Evolutionary conservation across 2,113 vertebrate genomes (phyloP), one percentile per base, ranked within the genome.

Genomic region (Chionis minor): DNA sequence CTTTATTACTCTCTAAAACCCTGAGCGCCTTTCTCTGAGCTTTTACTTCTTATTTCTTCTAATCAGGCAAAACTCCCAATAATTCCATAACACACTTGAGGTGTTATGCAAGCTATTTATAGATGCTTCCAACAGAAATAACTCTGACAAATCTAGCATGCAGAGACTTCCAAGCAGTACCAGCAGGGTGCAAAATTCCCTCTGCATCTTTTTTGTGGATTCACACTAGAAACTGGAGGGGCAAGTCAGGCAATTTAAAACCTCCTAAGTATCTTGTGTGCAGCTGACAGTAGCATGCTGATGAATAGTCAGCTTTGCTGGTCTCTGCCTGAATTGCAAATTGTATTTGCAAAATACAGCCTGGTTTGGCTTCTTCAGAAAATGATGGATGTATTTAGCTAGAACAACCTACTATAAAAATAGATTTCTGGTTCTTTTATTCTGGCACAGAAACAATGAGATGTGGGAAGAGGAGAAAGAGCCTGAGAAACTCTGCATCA

Each of bases 81-180:
- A 95, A 93, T 95, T 91, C 78, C 3, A 2, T 58, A 65, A 49
- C 13, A 8, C 73, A 77, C 66, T 93, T 44, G 74, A 91, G 90
- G 88, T 10, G 1, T 91, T 96, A 91, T 73, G 58, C 74, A 79
- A 86, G 44, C 40, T 96, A 96, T 96, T 93, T 91, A 93, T 95
- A 90, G 87, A 54, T 35, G 49, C 27, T 87, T 95, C 85, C 80
- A 95, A 82, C 90, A 93, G 85, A 96, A 97, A 94, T 97, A 96
- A 88, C 92, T 91, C 85, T 62, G 87, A 92, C 81, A 90, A 80
- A 92, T 92, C 27, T 54, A 54, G 17, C 54, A 6, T 42, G 87
- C 62, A 86, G 62, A 92, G 78, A 80, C 71, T 96, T 82, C 62
- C 54, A 94, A 91, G 84, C 33, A 75, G 62, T 23, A 79, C 55